Evolutionary conservation across 2,113 vertebrate species (phyloP), one percentile per base, ranked within the genome.

Genomic region (Cynoglossus semilaevis): DNA sequence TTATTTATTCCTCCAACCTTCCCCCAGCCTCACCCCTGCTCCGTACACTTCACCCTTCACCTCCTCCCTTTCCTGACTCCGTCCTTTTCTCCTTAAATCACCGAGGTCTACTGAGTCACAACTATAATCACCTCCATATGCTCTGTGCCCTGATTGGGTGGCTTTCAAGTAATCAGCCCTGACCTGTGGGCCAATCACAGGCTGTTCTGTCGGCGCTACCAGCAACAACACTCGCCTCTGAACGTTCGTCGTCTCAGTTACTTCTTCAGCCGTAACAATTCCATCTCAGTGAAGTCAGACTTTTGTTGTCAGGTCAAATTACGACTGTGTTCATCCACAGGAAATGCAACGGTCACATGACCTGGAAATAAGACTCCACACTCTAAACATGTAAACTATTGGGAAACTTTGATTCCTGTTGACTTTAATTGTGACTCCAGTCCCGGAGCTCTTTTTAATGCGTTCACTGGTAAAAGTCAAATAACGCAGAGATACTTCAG

Each of bases 71-170:
- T 44, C 16, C 22, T 7, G 13, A 0, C 14, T 42, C 59, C 58
- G 38, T 65, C 19, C 52, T 47, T 50, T 44, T 57, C 15, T 80
- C 66, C 70, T 67, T 58, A 50, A 79, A 51, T 73, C 76, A 55
- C 38, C 38, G 4, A 29, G 38, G 38, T 12, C 38, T 14, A 37
- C 74, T 53, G 62, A 81, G 71, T 83, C 80, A 76, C 38, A 5
- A 51, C 59, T 17, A 62, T 79, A 90, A 90, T 81, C 58, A 62
- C 35, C 66, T 83, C 83, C 83, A 77, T 65, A 60, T 87, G 83
- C 68, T 63, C 65, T 67, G 48, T 46, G 50, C 50, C 10, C 62
- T 60, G 69, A 76, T 57, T 57, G 61, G 53, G 54, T 60, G 67
- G 63, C 67, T 72, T 45, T 47, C 40, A 54, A 51, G 60, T 51